phyloP scores from a whole-genome alignment of 2,888 invertebrate species.

The Galerucella pusilla region DNA sequence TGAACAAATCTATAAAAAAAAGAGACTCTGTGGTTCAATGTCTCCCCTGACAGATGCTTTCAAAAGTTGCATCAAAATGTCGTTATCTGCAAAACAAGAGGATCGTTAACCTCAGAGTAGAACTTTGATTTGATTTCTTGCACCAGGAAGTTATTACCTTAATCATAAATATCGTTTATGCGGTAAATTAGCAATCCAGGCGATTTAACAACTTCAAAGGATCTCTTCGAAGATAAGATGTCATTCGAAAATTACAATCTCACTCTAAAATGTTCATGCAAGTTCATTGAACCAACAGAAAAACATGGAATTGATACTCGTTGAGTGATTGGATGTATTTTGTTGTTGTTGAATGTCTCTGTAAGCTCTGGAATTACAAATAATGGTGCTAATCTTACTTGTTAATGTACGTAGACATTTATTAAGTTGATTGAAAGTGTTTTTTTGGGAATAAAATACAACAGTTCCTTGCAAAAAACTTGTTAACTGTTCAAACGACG shows the following conservation, averaged over 20 bases:
- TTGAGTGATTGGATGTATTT: not conserved
- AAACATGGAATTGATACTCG: not conserved
- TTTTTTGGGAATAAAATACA: no score
- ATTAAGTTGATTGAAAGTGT: no score
- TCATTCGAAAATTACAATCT: not conserved
- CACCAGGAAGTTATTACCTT: conserved; percentile 7
- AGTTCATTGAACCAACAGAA: not conserved
- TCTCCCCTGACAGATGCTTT: no score
- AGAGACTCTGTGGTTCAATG: no score
- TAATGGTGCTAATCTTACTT: no score
- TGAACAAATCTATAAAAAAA: no score
- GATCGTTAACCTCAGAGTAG: not conserved
- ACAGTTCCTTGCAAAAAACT: no score
- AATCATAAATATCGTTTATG: not conserved
- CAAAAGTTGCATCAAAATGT: no score
- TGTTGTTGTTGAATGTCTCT: not conserved
- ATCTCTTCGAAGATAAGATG: not conserved
- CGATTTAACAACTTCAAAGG: conserved; percentile 3
- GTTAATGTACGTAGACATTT: no score
- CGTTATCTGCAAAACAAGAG: not conserved
- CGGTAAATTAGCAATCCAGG: conserved; percentile 6
- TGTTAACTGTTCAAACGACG: no score
- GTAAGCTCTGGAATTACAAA: no score
- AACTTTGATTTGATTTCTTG: not conserved
- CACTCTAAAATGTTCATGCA: not conserved